These are phyloP conservation scores for Garrulus glandarius DNA, from an alignment of 2,797 vertebrate species.

Conservation along the genomic window DNA sequence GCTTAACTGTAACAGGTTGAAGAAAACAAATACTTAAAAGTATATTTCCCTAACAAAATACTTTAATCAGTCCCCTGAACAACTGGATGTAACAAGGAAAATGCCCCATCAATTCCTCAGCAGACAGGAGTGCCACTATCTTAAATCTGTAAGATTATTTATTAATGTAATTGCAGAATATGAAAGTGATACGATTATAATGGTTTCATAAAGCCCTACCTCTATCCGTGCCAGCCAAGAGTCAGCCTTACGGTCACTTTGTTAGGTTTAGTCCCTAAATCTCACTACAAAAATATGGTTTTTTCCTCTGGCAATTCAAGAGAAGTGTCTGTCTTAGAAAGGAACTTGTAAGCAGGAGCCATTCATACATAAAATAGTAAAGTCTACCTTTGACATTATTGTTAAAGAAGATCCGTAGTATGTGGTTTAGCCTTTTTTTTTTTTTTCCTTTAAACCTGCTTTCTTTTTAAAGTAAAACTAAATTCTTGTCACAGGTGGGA, in stretches of 20 bases:
- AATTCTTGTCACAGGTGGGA: neutral
- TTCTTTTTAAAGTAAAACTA: neutral
- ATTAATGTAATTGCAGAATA: neutral
- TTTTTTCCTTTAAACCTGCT: no score
- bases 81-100: neutral
- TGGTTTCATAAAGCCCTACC: neutral
- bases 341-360: neutral
- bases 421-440: accelerated
- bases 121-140: neutral
- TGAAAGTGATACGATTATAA: neutral
- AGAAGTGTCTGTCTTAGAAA: neutral
- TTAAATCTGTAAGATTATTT: neutral
- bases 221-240: neutral
- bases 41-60: neutral
- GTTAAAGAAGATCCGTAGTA: neutral
- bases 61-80: neutral
- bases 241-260: neutral
- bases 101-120: neutral
- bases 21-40: neutral
- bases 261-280: neutral
- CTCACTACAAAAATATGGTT: neutral
- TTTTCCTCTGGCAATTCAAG: neutral
- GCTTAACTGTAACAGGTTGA: neutral
- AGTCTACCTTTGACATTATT: neutral
- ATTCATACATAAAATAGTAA: neutral